A percentile compares a stretch with the other conserved stretches of the same genome.
phyloP scores from a whole-genome alignment of 2,797 vertebrate genomes.

The Halcyon leucocephala region DNA sequence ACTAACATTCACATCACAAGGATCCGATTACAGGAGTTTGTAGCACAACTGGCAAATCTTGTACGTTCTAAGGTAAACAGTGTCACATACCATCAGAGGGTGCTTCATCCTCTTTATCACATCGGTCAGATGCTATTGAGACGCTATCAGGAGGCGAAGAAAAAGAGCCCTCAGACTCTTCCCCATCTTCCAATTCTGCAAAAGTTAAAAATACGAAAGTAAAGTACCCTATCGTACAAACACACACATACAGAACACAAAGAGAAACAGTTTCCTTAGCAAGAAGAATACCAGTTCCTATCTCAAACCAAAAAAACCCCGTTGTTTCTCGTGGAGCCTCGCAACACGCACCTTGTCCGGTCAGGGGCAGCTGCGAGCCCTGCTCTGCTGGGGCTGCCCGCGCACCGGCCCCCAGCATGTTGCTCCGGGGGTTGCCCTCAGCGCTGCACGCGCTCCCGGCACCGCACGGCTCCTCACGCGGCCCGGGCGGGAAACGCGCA shows the following conservation, averaged over 20 bases:
- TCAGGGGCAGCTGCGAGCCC: rapidly evolving
- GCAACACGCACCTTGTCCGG: background rate
- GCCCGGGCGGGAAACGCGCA: background rate
- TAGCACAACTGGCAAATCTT: too few relatives aligned
- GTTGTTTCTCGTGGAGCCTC: background rate
- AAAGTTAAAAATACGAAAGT: slow-evolving; percentile 37
- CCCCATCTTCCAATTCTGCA: slow-evolving; percentile 83
- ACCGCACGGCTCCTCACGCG: background rate
- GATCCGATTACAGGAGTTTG: background rate
- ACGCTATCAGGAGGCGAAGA: slow-evolving; percentile 82
- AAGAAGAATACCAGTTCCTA: background rate
- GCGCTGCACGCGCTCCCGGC: background rate
- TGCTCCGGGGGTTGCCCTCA: background rate
- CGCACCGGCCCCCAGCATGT: rapidly evolving
- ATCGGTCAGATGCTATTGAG: slow-evolving; percentile 89
- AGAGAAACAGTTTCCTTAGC: background rate
- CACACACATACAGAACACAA: background rate
- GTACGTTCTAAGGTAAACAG: background rate
- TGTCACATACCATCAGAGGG: slow-evolving; percentile 80
- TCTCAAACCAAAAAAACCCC: background rate
- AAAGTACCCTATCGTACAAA: background rate
- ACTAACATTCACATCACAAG: background rate
- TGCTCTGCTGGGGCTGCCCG: background rate
- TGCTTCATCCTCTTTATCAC: slow-evolving; percentile 90
- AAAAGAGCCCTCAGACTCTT: slow-evolving; percentile 82